Percentiles rank a stretch among this genome's conserved stretches.
Conservation (phyloP, 2,888 invertebrate species). For the Plemyria rubiginata region DNA sequence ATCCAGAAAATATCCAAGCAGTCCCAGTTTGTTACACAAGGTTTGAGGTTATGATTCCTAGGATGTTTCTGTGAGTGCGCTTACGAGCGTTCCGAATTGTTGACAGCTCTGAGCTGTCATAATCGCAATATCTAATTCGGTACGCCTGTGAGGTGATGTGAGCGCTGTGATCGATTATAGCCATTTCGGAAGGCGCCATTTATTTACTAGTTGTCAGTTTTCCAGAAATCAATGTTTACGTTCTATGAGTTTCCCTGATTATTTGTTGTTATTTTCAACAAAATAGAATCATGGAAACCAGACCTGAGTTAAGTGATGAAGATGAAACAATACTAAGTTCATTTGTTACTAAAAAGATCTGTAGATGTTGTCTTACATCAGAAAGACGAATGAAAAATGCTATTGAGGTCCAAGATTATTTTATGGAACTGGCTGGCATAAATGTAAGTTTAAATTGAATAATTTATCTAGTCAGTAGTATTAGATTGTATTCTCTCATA, state of each 20-base stretch:
- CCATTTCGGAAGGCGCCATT: slow-evolving; percentile 12
- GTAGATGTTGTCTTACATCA: slow-evolving; percentile 69
- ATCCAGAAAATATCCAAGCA: too few species aligned
- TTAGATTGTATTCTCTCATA: background rate
- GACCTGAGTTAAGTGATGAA: slow-evolving; percentile 11
- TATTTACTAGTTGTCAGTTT: background rate
- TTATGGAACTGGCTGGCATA: slow-evolving; percentile 64
- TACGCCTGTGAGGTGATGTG: too few species aligned
- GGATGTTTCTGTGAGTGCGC: too few species aligned
- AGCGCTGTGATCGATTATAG: too few species aligned
- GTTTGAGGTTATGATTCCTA: too few species aligned
- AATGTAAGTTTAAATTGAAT: slow-evolving; percentile 54
- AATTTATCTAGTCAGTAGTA: background rate
- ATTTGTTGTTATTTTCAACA: slow-evolving; percentile 3
- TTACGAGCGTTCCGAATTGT: too few species aligned
- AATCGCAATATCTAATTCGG: too few species aligned
- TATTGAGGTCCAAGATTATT: slow-evolving; percentile 45
- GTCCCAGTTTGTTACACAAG: too few species aligned
- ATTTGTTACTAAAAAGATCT: slow-evolving; percentile 54
- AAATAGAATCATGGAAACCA: slow-evolving; percentile 26
- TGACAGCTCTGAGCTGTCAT: too few species aligned
- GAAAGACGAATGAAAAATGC: slow-evolving; percentile 55
- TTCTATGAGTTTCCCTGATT: slow-evolving; percentile 1
- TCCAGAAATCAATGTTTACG: slow-evolving; percentile 21
- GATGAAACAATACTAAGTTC: slow-evolving; percentile 49